Evolutionary conservation across 2,113 vertebrate species (phyloP).

Genomic region (Pseudopipra pipra): DNA sequence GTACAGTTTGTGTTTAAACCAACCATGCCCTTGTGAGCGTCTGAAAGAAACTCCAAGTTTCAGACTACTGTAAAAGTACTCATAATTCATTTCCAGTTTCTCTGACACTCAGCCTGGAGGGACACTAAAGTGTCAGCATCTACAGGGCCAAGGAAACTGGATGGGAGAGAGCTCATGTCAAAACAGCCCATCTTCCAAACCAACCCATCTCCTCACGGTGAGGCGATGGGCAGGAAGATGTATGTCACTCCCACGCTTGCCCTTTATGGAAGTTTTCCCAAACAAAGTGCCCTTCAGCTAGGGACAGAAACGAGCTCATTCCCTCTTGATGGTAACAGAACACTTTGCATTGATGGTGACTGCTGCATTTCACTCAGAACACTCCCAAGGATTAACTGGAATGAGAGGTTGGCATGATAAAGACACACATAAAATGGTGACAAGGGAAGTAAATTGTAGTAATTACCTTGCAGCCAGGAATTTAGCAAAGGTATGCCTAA

Average conservation of each 20-base stretch:
- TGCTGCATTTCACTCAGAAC: not conserved
- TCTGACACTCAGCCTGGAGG: not conserved
- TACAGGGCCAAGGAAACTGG: not conserved
- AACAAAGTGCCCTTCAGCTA: not conserved
- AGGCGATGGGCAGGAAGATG: not conserved
- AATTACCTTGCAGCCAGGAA: not conserved
- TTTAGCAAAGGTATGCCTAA: conserved; percentile 24
- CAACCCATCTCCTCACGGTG: not conserved
- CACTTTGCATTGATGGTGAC: not conserved
- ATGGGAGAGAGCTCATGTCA: not conserved
- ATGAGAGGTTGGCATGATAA: not conserved
- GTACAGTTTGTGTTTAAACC: not conserved
- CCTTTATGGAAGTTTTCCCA: not conserved
- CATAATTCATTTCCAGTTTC: not conserved
- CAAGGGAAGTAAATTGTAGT: not conserved
- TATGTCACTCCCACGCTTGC: fast-evolving
- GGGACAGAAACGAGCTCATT: not conserved
- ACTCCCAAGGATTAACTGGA: not conserved
- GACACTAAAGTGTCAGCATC: not conserved
- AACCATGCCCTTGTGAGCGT: not conserved
- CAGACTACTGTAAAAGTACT: not conserved
- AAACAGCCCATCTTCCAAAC: not conserved
- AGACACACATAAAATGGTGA: not conserved
- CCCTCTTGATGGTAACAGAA: not conserved
- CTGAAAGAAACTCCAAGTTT: not conserved